Base-by-base conservation (phyloP, 1,140 invertebrate species). In the Heliconius congener region DNA sequence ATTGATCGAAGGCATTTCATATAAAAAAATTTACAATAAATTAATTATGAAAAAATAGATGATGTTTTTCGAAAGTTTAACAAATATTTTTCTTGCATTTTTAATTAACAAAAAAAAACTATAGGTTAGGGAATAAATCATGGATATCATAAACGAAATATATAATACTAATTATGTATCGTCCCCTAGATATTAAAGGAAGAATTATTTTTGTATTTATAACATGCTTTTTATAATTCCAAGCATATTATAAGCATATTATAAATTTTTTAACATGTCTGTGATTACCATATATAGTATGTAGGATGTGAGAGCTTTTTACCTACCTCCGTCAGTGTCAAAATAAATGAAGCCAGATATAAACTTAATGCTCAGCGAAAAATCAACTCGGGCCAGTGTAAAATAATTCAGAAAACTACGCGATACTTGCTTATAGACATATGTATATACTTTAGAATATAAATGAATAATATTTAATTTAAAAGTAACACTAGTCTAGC, bases 251-350 rank as follows among this genome's bases (percentile, higher is more conserved):
- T 52, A 52, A 18, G 13, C 18, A 52, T n/a, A 55, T 55, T 55
- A 55, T n/a, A 55, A 19, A 55, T 8, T 19, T n/a, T 2, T n/a
- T 0, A 19, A 55, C 3, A 55, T 55, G 2, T 18, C 16, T 55
- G 19, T 55, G 9, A 19, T 19, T 52, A 19, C 50, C 50, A 52
- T 52, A 18, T 52, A 52, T 6, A 52, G 5, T 52, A 52, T 60
- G 23, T 73, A 13, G 11, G 42, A 23, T 11, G 37, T 37, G 50
- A 74, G 27, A 75, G 27, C 11, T 46, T 70, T 70, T 76, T 50
- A 70, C n/a, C 8, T 70, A 39, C 37, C 60, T 66, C 42, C 74
- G 74, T 76, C 74, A 76, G 66, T 39, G 74, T 76, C 74, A 71
- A 50, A 76, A n/a, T 16, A 66, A 66, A 66, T 27, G 23, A 39